phyloP scores from a whole-genome alignment of 2,888 invertebrate genomes.

The Macrosiphum euphorbiae region DNA sequence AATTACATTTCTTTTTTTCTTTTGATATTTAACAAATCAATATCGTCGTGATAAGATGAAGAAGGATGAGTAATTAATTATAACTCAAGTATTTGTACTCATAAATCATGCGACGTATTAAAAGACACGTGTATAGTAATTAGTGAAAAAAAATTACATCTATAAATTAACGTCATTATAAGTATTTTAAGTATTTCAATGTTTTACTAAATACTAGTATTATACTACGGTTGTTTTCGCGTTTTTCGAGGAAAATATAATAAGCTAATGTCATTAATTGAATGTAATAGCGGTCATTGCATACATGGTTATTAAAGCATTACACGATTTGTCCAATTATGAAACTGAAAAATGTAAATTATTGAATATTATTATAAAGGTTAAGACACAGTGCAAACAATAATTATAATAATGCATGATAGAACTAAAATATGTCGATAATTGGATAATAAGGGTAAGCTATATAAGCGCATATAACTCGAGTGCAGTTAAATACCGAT shows the following conservation, averaged over 20 bases:
- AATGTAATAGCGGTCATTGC: not conserved
- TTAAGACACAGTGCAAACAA: not conserved
- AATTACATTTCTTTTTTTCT: conserved; percentile 30
- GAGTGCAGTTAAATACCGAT: not conserved
- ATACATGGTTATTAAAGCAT: not conserved
- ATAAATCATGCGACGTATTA: not conserved
- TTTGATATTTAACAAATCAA: conserved; percentile 11
- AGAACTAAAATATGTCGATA: not conserved
- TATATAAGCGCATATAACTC: not conserved
- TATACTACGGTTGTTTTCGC: not conserved
- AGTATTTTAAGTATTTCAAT: not conserved
- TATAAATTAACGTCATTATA: not conserved
- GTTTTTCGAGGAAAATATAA: not conserved
- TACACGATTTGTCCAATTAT: not conserved
- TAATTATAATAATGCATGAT: not conserved
- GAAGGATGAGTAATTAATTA: conserved; percentile 5
- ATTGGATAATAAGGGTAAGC: not conserved
- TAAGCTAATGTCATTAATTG: not conserved
- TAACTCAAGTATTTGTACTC: not conserved
- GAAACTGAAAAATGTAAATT: not conserved
- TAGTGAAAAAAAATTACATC: not conserved
- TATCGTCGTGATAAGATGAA: not conserved
- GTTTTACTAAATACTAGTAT: not conserved
- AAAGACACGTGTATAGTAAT: not conserved
- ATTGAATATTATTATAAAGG: not conserved